Base-by-base conservation (phyloP, 2,888 invertebrate genomes). In the Tridacna gigas region DNA sequence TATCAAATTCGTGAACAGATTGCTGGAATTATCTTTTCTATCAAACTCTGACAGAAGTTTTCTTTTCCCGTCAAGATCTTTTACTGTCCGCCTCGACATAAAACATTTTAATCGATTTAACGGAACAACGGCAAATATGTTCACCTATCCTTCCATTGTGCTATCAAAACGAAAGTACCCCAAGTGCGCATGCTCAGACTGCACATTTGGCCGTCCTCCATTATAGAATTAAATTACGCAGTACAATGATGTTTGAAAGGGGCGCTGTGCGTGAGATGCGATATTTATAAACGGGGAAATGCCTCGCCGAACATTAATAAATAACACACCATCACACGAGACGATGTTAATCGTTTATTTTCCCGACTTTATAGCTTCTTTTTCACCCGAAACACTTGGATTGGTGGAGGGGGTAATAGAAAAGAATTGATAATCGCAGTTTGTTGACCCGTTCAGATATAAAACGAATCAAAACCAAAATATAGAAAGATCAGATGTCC, bases 151-250 rank as follows among this genome's bases (percentile, higher is more conserved):
- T 47, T 26, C 71, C 74, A 69, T 71, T 79, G 22, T 51, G 78
- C 61, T 74, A 80, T 66, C 81, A 84, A 84, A 84, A 80, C 83
- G 87, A 87, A 85, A 87, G 84, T 83, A 87, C 78, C 79, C 20
- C 28, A 66, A 81, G 25, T 88, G 88, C 90, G 90, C 90, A 90
- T 90, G 90, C 89, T 87, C 88, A 84, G 37, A 88, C 76, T 80
- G 88, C 90, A 83, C 90, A 90, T 88, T 90, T 90, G 90, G 90
- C 80, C 80, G 80, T 75, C 86, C 51, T 73, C 80, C 78, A 80
- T 78, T 75, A 78, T 65, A 65, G 85, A 82, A 82, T 82, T 79
- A 60, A 80, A 82, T 82, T 82, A 75, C 82, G 51, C 60, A 74
- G 61, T 82, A 86, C 82, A 86, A 86, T 82, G 80, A 51, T 48